These are phyloP conservation scores for Sceloporus undulatus DNA, from an alignment of 2,113 vertebrate species.

Conservation along the genomic window DNA sequence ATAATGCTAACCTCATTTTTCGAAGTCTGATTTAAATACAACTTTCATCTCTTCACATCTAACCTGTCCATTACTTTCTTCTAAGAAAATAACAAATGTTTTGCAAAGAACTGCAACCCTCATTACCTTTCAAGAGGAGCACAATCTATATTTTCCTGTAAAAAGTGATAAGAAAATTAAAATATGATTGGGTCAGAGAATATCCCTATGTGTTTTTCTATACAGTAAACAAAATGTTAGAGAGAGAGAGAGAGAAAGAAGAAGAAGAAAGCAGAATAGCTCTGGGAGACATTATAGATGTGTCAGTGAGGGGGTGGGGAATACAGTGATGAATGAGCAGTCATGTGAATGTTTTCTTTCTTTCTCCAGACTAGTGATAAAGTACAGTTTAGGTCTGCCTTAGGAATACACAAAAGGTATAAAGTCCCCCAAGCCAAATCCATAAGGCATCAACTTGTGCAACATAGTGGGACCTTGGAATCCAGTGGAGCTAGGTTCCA, in stretches of 20 bases:
- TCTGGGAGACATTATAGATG: conserved; percentile 68
- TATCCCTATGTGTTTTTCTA: conserved; percentile 52
- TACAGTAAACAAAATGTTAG: conserved; percentile 56
- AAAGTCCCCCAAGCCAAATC: conserved; percentile 76
- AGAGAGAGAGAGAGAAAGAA: background rate
- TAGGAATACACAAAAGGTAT: conserved; percentile 80
- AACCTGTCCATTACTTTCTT: conserved; percentile 26
- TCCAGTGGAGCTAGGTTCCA: too few relatives aligned
- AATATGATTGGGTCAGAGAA: conserved; percentile 15
- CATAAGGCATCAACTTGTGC: conserved; percentile 66
- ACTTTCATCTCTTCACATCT: background rate
- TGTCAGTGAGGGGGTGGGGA: conserved; percentile 69
- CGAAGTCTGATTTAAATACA: background rate
- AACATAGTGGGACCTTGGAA: conserved; percentile 6
- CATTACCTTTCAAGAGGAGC: background rate
- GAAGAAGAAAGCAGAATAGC: conserved; percentile 48
- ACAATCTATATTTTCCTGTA: conserved; percentile 1
- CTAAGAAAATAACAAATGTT: background rate
- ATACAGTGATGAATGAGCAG: conserved; percentile 80
- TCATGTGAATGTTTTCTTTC: conserved; percentile 83
- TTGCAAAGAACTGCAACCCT: background rate
- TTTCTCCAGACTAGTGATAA: conserved; percentile 80
- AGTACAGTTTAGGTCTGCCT: conserved; percentile 82
- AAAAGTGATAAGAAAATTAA: conserved; percentile 41
- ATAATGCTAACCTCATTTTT: background rate